Percentiles rank a stretch among this genome's conserved stretches.
Conservation (phyloP, 2,888 invertebrate species). For the Frankliniella fusca region DNA sequence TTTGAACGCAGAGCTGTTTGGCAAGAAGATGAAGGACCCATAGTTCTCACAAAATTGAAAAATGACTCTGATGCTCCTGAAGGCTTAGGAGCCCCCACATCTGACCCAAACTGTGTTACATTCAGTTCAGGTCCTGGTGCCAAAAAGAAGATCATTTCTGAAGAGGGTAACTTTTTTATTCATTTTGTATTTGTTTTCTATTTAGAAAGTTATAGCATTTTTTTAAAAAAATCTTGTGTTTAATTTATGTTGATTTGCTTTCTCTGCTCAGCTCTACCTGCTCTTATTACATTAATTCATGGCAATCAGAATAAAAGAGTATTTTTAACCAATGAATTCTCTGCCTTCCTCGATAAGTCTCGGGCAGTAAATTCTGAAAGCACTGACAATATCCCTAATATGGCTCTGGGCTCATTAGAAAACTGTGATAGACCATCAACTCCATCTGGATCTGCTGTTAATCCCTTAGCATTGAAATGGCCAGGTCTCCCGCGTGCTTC, state of each 20-base stretch:
- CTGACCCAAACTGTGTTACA: conserved; percentile 5
- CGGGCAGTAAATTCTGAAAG: background rate
- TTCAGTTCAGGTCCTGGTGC: background rate
- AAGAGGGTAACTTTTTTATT: background rate
- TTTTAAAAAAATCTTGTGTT: background rate
- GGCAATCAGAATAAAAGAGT: conserved; percentile 47
- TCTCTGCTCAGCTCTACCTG: conserved; percentile 45
- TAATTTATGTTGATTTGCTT: background rate
- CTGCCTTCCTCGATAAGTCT: conserved; percentile 33
- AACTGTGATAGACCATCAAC: background rate
- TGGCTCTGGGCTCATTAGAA: conserved; percentile 13
- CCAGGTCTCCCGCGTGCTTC: background rate
- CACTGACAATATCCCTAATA: background rate
- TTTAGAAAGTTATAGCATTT: background rate
- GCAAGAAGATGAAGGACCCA: conserved; percentile 1
- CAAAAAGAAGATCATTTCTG: background rate
- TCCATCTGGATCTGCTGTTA: background rate
- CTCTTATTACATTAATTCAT: conserved; percentile 49
- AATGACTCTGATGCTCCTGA: background rate
- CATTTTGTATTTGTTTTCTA: conserved; percentile 29
- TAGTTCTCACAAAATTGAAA: background rate
- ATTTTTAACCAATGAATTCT: conserved; percentile 48
- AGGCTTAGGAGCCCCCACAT: background rate
- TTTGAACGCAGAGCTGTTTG: conserved; percentile 7
- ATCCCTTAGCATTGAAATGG: background rate